A percentile compares a stretch with the other conserved stretches of the same genome.
These are phyloP conservation scores for Trachymyrmex cornetzi DNA, from an alignment of 1,140 invertebrate species.

Conservation along the genomic window DNA sequence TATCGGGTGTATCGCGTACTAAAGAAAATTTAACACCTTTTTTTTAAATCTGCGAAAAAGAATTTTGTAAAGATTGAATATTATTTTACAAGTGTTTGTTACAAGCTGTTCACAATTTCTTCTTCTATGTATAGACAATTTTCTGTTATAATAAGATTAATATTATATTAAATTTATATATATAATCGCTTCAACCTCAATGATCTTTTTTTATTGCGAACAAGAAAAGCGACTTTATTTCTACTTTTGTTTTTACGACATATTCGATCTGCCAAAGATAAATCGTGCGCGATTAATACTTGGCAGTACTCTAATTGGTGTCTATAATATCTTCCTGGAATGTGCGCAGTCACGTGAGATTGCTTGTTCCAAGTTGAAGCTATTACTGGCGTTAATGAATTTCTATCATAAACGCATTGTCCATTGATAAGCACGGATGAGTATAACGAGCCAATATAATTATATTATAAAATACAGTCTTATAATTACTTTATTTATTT, in stretches of 20 bases:
- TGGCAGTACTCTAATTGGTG: slow-evolving; percentile 29
- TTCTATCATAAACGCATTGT: neutral
- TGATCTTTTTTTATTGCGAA: neutral
- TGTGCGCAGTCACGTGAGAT: slow-evolving; percentile 20
- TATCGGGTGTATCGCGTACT: neutral
- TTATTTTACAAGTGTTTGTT: neutral
- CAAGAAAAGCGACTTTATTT: neutral
- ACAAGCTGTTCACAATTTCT: neutral
- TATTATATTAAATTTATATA: neutral
- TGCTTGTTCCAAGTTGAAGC: neutral
- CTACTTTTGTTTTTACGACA: neutral
- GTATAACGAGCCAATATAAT: neutral
- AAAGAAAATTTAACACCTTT: neutral
- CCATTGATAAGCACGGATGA: neutral
- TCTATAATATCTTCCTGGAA: slow-evolving; percentile 14
- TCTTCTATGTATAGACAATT: neutral
- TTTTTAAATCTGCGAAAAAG: neutral
- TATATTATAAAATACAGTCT: neutral
- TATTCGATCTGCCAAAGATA: neutral
- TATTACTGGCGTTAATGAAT: neutral
- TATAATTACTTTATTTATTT: neutral
- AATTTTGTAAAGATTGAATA: slow-evolving; percentile 7
- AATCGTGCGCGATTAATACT: neutral
- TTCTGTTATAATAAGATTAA: neutral
- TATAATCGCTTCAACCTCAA: neutral